Percentiles rank a stretch among this genome's conserved stretches.
Conservation (phyloP, 37 sponge, comb jelly and placozoan genomes). For the Halichondria panicea region DNA sequence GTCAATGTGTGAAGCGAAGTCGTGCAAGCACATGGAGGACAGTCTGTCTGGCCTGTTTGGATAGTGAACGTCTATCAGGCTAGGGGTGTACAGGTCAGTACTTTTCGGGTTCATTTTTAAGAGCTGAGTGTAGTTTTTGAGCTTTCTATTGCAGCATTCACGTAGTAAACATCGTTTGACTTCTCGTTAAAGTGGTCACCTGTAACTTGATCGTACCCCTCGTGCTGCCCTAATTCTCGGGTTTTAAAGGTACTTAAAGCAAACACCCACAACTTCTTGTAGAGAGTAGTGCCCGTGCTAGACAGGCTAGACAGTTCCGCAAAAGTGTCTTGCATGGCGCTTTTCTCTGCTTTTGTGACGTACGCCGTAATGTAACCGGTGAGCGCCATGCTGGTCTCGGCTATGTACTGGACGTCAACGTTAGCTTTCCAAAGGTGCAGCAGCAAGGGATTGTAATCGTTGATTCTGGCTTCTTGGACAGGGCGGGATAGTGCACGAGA, state of each 20-base stretch:
- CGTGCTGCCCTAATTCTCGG: conserved; percentile 52
- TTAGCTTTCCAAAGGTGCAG: conserved; percentile 62
- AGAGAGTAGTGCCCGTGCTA: conserved; percentile 10
- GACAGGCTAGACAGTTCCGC: no score
- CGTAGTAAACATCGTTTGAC: conserved; percentile 47
- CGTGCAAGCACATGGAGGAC: conserved; percentile 48
- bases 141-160: conserved; percentile 30
- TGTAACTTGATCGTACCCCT: conserved; percentile 48
- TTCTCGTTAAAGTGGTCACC: conserved; percentile 51
- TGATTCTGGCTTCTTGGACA: conserved; percentile 55
- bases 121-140: conserved; percentile 23
- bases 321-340: conserved; percentile 57
- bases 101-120: conserved; percentile 25
- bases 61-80: no score
- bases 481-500: no score
- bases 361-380: conserved; percentile 58
- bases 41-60: conserved; percentile 38
- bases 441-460: conserved; percentile 63
- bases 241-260: conserved; percentile 21
- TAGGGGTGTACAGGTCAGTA: conserved; percentile 29
- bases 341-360: conserved; percentile 63
- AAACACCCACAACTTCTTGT: conserved; percentile 42
- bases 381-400: conserved; percentile 48
- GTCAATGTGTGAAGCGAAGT: no score
- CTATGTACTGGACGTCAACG: conserved; percentile 50